Evolutionary conservation across 37 sponge, comb jelly and placozoan genomes (phyloP).

Genomic region (Petrosia ficiformis): DNA sequence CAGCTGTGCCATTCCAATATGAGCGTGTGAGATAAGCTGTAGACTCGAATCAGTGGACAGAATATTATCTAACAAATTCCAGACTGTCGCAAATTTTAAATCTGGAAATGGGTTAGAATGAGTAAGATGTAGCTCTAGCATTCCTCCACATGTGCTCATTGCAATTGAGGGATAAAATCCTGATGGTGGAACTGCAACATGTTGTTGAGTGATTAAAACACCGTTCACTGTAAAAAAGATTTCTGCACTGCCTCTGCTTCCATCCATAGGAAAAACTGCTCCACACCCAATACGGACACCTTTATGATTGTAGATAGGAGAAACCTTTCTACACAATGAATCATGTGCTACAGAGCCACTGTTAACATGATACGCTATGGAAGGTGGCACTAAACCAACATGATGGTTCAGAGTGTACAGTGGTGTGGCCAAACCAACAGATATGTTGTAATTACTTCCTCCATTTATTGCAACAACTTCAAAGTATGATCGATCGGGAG

Average conservation of each 20-base stretch:
- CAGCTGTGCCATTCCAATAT: slow-evolving; percentile 28
- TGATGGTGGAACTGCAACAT: slow-evolving; percentile 39
- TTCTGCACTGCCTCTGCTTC: slow-evolving; percentile 21
- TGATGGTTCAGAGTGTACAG: slow-evolving; percentile 42
- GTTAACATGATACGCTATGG: slow-evolving; percentile 62
- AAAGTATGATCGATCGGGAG: slow-evolving; percentile 51
- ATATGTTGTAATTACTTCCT: slow-evolving; percentile 15
- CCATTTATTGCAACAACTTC: slow-evolving; percentile 35
- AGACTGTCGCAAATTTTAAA: slow-evolving; percentile 13
- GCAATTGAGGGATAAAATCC: slow-evolving; percentile 79
- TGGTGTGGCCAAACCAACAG: slow-evolving; percentile 59
- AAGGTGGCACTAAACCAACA: slow-evolving; percentile 50
- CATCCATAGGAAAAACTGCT: slow-evolving; percentile 49
- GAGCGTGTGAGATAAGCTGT: not conserved
- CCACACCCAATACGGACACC: slow-evolving; percentile 66
- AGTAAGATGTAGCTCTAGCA: slow-evolving; percentile 19
- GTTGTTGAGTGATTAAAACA: slow-evolving; percentile 22
- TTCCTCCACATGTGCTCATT: slow-evolving; percentile 24
- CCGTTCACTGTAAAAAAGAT: slow-evolving; percentile 71
- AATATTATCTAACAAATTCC: slow-evolving; percentile 16
- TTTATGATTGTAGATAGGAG: slow-evolving; percentile 17
- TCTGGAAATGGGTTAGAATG: slow-evolving; percentile 32
- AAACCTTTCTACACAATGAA: not conserved
- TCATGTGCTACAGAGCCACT: slow-evolving; percentile 48
- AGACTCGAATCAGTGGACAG: slow-evolving; percentile 18